Evolutionary conservation across 2,888 invertebrate species (phyloP).

Genomic region (Hypselothyrea guttata): DNA sequence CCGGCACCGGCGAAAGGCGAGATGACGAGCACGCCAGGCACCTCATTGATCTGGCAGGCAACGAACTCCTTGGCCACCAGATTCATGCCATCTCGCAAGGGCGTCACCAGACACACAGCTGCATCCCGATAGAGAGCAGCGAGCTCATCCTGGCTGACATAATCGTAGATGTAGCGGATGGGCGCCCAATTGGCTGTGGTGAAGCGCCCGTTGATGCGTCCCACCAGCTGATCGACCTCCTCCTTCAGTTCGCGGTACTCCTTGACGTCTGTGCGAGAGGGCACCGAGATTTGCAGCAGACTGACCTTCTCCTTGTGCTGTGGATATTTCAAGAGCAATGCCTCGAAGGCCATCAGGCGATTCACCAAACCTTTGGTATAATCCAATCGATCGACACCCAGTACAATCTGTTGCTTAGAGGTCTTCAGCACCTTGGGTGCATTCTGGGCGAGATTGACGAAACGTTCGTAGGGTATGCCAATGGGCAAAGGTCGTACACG

Average conservation of each 20-base stretch:
- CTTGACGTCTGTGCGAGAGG: slow-evolving; percentile 93
- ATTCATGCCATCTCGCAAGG: slow-evolving; percentile 95
- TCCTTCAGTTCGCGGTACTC: slow-evolving; percentile 95
- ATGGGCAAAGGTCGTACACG: slow-evolving; percentile 93
- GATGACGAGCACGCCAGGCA: slow-evolving; percentile 93
- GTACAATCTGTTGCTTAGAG: slow-evolving; percentile 88
- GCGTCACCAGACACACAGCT: slow-evolving; percentile 93
- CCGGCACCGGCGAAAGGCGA: slow-evolving; percentile 96
- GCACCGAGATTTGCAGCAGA: slow-evolving; percentile 93
- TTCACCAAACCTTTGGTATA: slow-evolving; percentile 95
- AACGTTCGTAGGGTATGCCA: slow-evolving; percentile 93
- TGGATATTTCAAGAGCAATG: slow-evolving; percentile 90
- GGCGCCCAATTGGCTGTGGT: slow-evolving; percentile 97
- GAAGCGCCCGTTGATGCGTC: slow-evolving; percentile 92
- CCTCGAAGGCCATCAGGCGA: slow-evolving; percentile 91
- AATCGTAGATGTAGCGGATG: slow-evolving; percentile 93
- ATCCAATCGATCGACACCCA: slow-evolving; percentile 94
- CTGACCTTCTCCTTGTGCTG: slow-evolving; percentile 91
- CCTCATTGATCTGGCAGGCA: slow-evolving; percentile 93
- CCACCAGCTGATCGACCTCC: slow-evolving; percentile 94
- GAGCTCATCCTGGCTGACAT: slow-evolving; percentile 92
- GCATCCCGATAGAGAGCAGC: slow-evolving; percentile 94
- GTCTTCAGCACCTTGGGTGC: slow-evolving; percentile 87
- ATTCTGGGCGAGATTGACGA: slow-evolving; percentile 90
- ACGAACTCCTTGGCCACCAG: slow-evolving; percentile 96